Conservation (phyloP, 2,888 invertebrate species). For the Labia minor region DNA sequence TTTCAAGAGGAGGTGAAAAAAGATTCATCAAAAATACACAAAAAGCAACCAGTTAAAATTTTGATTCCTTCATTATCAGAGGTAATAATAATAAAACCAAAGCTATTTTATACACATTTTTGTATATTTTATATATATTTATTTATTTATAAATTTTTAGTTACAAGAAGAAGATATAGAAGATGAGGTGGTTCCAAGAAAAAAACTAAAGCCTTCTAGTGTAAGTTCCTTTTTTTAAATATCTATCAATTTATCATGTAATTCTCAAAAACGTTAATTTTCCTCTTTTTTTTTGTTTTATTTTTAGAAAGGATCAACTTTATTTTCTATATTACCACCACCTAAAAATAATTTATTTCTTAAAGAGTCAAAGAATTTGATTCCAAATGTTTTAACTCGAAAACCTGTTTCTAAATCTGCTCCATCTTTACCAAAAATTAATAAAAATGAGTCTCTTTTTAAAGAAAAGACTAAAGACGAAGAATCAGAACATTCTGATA, state of each 20-base stretch:
- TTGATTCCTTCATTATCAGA: slow-evolving; percentile 56
- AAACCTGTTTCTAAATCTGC: slow-evolving; percentile 17
- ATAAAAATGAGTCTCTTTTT: slow-evolving; percentile 14
- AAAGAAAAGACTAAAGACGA: slow-evolving; percentile 18
- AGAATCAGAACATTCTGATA: slow-evolving; percentile 29
- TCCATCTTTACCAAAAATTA: not conserved
- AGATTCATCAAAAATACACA: slow-evolving; percentile 34
- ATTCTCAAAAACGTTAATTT: slow-evolving; percentile 14
- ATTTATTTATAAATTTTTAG: slow-evolving; percentile 36
- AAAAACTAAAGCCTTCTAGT: slow-evolving; percentile 40
- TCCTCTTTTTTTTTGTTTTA: slow-evolving; percentile 28
- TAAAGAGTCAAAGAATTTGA: slow-evolving; percentile 23
- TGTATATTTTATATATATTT: too few relatives aligned
- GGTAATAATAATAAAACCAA: slow-evolving; percentile 39
- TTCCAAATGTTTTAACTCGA: slow-evolving; percentile 26
- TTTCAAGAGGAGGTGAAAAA: slow-evolving; percentile 52
- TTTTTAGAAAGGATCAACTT: slow-evolving; percentile 50
- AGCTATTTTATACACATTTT: too few relatives aligned
- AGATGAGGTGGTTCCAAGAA: slow-evolving; percentile 37
- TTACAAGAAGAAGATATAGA: slow-evolving; percentile 51
- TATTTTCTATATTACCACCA: slow-evolving; percentile 58
- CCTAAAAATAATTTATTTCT: slow-evolving; percentile 44
- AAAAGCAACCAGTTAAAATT: slow-evolving; percentile 48
- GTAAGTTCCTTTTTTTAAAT: too few relatives aligned
- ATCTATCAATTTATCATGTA: slow-evolving; percentile 20